Evolutionary conservation across 2,888 invertebrate genomes (phyloP).

Genomic region (Galeruca laticollis): DNA sequence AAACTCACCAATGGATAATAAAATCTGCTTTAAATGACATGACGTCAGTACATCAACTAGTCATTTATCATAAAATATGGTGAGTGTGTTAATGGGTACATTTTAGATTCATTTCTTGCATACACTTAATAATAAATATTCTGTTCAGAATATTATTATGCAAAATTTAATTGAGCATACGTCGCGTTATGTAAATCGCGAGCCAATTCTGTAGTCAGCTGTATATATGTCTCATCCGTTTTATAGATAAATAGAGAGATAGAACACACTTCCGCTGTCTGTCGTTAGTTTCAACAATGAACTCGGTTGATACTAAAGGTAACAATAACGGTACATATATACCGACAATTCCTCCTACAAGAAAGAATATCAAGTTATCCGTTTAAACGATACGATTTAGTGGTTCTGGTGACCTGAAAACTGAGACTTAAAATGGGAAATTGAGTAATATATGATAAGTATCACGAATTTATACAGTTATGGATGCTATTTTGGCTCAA

Average conservation of each 20-base stretch:
- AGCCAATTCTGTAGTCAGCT: slow-evolving; percentile 7
- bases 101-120: not conserved
- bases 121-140: not conserved
- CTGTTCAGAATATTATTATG: not conserved
- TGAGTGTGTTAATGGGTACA: not conserved
- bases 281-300: slow-evolving; percentile 15
- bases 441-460: no score
- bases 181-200: not conserved
- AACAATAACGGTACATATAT: slow-evolving; percentile 6
- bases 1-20: no score
- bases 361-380: not conserved
- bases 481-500: no score
- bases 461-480: no score
- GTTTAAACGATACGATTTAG: not conserved
- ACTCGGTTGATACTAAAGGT: slow-evolving; percentile 17
- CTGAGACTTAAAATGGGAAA: not conserved
- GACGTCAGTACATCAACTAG: no score
- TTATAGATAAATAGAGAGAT: slow-evolving; percentile 5
- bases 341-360: slow-evolving; percentile 12
- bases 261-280: slow-evolving; percentile 14
- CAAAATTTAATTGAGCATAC: slow-evolving; percentile 5
- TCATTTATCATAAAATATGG: no score
- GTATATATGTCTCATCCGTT: slow-evolving; percentile 16
- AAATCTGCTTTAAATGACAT: no score
- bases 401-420: no score